Evolutionary conservation across 2,888 invertebrate genomes (phyloP).

Genomic region (Pandemis heparana): DNA sequence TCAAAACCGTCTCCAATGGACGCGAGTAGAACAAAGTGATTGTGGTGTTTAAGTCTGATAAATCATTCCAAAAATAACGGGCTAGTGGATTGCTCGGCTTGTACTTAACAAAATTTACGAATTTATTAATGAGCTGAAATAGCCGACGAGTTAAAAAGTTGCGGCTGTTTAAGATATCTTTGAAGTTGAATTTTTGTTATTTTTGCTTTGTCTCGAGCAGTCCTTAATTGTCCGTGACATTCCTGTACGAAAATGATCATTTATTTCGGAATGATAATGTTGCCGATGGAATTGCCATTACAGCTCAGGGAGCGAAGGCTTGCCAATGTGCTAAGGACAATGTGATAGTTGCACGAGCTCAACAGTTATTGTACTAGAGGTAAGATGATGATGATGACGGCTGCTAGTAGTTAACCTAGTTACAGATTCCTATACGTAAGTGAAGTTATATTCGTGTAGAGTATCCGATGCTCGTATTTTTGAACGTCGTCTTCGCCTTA

Average conservation of each 20-base stretch:
- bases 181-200: neutral
- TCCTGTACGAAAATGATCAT: constrained; percentile 19
- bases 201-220: constrained; percentile 1
- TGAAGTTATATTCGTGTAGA: constrained; percentile 55
- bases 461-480: constrained; percentile 59
- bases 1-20: constrained; percentile 32
- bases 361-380: constrained; percentile 65
- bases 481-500: constrained; percentile 56
- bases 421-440: constrained; percentile 63
- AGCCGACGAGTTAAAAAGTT: constrained; percentile 13
- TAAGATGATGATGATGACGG: constrained; percentile 55
- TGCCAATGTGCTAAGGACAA: constrained; percentile 71
- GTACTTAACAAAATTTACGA: constrained; percentile 12
- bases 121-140: constrained; percentile 23
- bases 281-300: constrained; percentile 76
- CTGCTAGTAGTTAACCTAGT: constrained; percentile 68
- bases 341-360: constrained; percentile 79
- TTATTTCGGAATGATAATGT: constrained; percentile 45
- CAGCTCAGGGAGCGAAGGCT: constrained; percentile 70
- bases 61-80: constrained; percentile 69
- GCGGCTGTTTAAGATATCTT: neutral
- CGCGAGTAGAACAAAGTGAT: constrained; percentile 46
- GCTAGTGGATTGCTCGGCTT: constrained; percentile 6
- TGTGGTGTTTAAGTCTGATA: constrained; percentile 72
- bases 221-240: constrained; percentile 4